Evolutionary conservation across 2,888 invertebrate genomes (phyloP).

Genomic region (Periphyllus acericola): DNA sequence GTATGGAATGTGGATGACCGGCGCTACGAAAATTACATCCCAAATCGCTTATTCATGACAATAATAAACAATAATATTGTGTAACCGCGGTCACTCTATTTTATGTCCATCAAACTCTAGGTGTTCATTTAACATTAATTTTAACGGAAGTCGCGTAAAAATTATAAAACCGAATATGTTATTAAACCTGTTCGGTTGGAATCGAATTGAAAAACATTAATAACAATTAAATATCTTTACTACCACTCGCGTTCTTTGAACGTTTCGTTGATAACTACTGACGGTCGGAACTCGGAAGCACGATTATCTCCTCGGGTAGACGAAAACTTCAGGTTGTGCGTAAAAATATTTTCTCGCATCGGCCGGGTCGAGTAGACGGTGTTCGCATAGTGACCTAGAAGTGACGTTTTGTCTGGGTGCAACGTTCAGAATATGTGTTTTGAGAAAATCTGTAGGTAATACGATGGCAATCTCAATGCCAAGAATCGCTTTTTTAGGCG

Average conservation of each 20-base stretch:
- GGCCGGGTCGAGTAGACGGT: not conserved
- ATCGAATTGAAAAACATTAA: not conserved
- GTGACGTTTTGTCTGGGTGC: not conserved
- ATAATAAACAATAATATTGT: not conserved
- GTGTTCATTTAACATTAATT: not conserved
- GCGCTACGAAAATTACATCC: not conserved
- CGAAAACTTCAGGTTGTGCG: not conserved
- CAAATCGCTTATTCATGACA: not conserved
- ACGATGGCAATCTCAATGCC: too few species aligned
- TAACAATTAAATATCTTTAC: not conserved
- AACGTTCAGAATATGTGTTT: too few species aligned
- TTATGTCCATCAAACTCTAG: too few species aligned
- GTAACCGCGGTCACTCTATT: too few species aligned
- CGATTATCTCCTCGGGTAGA: not conserved
- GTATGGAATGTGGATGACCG: too few species aligned
- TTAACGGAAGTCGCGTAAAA: not conserved
- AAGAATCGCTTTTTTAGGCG: too few species aligned
- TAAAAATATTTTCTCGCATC: not conserved
- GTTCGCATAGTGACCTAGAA: not conserved
- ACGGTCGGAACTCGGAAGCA: not conserved
- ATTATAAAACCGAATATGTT: not conserved
- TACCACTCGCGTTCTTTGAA: not conserved
- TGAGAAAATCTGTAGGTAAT: too few species aligned
- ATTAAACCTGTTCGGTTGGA: not conserved
- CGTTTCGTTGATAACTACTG: not conserved